phyloP scores from a whole-genome alignment of 2,888 invertebrate genomes.

The Gymnosoma rotundatum region DNA sequence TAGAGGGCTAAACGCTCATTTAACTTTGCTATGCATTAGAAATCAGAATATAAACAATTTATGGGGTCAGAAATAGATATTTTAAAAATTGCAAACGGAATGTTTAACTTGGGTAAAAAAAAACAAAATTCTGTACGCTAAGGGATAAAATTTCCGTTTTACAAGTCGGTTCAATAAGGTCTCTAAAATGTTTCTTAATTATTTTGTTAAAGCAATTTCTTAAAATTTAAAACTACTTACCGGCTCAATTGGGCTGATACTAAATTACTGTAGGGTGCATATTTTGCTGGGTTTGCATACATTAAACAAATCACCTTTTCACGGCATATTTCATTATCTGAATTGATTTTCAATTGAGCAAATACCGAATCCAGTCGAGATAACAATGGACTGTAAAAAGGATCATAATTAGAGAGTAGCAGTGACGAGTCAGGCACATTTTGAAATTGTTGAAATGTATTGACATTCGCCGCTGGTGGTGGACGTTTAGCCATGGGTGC shows the following conservation, averaged over 20 bases:
- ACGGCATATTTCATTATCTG: slow-evolving; percentile 88
- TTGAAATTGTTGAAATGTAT: slow-evolving; percentile 92
- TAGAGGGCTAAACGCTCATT: too few relatives aligned
- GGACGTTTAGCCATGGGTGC: slow-evolving; percentile 75
- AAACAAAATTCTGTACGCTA: too few relatives aligned
- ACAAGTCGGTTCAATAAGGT: too few relatives aligned
- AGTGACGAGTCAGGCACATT: slow-evolving; percentile 92
- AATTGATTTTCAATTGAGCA: slow-evolving; percentile 87
- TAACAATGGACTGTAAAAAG: slow-evolving; percentile 93
- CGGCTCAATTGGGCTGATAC: slow-evolving; percentile 94
- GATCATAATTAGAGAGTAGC: slow-evolving; percentile 92
- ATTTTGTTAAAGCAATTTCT: too few relatives aligned
- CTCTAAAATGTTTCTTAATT: too few relatives aligned
- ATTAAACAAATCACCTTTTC: slow-evolving; percentile 93
- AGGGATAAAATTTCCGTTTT: too few relatives aligned
- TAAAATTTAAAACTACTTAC: slow-evolving; percentile 82
- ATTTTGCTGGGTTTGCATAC: slow-evolving; percentile 94
- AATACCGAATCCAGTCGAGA: slow-evolving; percentile 93
- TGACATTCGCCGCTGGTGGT: slow-evolving; percentile 82
- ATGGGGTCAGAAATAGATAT: too few relatives aligned
- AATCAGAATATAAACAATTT: too few relatives aligned
- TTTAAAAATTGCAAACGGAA: too few relatives aligned
- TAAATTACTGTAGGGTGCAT: slow-evolving; percentile 93
- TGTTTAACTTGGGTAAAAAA: too few relatives aligned
- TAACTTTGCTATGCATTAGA: too few relatives aligned